Conservation (phyloP, 2,797 vertebrate genomes). For the Kryptopterus vitreolus region DNA sequence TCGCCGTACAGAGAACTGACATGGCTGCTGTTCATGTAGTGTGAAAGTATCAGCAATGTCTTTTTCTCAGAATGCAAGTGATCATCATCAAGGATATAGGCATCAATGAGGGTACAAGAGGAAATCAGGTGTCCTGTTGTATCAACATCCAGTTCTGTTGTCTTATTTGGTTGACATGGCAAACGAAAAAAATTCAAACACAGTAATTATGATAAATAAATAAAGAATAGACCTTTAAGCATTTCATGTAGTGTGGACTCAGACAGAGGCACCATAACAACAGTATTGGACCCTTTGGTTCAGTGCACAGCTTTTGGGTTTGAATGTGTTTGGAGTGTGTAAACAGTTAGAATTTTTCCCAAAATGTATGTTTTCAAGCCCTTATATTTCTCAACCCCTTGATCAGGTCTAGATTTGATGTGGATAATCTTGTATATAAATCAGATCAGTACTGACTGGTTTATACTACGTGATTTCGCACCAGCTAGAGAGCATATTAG, state of each 20-base stretch:
- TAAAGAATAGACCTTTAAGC: no score
- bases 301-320: neutral
- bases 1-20: neutral
- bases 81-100: neutral
- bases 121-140: neutral
- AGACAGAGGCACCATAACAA: neutral
- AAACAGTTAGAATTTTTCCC: neutral
- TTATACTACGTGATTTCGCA: neutral
- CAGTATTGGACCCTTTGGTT: neutral
- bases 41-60: neutral
- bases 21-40: neutral
- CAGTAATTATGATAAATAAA: neutral
- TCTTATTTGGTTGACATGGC: neutral
- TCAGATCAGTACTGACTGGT: neutral
- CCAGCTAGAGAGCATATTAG: neutral
- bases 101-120: neutral
- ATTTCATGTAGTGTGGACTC: neutral
- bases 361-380: neutral
- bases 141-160: no score
- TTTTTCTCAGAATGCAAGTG: neutral
- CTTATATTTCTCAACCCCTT: neutral
- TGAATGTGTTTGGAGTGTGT: conserved; percentile 31
- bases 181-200: neutral
- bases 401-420: neutral
- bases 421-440: neutral